A percentile compares a stretch with the other conserved stretches of the same genome.
phyloP scores from a whole-genome alignment of 1,140 invertebrate genomes.

The Drosophila melanica region DNA sequence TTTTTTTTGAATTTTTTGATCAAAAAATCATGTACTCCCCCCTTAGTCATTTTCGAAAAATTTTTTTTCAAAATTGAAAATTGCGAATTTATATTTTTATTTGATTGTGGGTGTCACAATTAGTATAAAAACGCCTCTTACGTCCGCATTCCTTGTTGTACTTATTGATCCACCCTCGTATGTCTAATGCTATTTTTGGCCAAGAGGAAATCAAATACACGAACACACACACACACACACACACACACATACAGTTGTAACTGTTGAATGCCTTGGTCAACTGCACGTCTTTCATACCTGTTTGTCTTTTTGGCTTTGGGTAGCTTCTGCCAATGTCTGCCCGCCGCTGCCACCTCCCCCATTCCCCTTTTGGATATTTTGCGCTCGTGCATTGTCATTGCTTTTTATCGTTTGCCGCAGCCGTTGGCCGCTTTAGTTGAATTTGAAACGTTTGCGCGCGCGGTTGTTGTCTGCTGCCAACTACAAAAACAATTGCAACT shows the following conservation, averaged over 20 bases:
- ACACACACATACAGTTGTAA: conserved; percentile 17
- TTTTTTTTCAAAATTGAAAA: too few species aligned
- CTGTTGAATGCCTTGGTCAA: conserved; percentile 29
- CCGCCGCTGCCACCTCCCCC: conserved; percentile 20
- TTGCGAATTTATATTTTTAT: too few species aligned
- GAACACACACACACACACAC: conserved; percentile 35
- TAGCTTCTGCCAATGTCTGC: conserved; percentile 70
- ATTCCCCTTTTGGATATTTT: not conserved
- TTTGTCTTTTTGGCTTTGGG: conserved; percentile 66
- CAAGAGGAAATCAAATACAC: conserved; percentile 66
- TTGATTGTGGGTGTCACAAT: too few species aligned
- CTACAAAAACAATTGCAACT: conserved; percentile 5
- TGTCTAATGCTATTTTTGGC: conserved; percentile 17
- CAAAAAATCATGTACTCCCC: too few species aligned
- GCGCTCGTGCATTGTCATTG: conserved; percentile 45
- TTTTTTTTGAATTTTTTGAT: too few species aligned
- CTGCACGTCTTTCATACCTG: conserved; percentile 57
- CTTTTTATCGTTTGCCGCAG: conserved; percentile 66
- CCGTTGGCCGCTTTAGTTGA: conserved; percentile 70
- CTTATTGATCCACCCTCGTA: too few species aligned
- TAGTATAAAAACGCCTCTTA: too few species aligned
- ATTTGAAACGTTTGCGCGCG: conserved; percentile 78
- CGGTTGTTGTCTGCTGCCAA: conserved; percentile 46
- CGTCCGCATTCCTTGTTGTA: too few species aligned
- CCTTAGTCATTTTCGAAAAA: too few species aligned